Evolutionary conservation across 2,888 invertebrate species (phyloP), one percentile per base, ranked within the genome.

Genomic region (Furcula furcula): DNA sequence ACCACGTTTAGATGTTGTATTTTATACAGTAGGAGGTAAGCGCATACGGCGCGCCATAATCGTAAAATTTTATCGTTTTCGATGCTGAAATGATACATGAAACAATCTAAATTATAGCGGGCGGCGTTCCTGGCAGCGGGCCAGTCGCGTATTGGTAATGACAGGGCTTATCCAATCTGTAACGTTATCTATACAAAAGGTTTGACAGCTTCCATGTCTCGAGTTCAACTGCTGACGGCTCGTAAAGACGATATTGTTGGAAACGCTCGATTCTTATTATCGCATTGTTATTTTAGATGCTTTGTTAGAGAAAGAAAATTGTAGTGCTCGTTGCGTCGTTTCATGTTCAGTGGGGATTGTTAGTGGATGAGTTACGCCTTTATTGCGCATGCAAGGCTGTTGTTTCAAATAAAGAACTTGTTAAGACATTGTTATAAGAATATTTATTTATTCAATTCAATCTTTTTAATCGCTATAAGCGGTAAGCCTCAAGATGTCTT

Each of bases 41-140:
- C 67, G 69, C 82, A 79, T 70, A 76, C 76, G 83, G 76, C 69
- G 65, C 64, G 70, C 79, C 72, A 81, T 85, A 81, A 82, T 73
- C 84, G 72, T 87, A 81, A 87, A 87, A 87, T 87, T 88, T 87
- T 85, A 87, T 85, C 76, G 85, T 58, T 70, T 75, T 76, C 78
- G 78, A 84, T 82, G 78, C 79, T 79, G 72, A 85, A 87, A 84
- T 88, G 87, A 88, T 84, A 85, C 85, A 85, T 78, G 84, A 81
- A 87, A 86, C 85, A 83, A 83, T 83, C 77, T 85, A 82, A 84
- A 80, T 85, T 86, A 86, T 77, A 70, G 75, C 69, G 56, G 49
- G 72, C 65, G 55, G 55, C 59, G 70, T 67, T 65, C 50, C 69
- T 86, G 86, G 86, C 86, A 66, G 27, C 44, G 30, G 53, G 81